These are phyloP conservation scores for Cecidostiba fungosa DNA, from an alignment of 2,888 invertebrate species.

Conservation along the genomic window DNA sequence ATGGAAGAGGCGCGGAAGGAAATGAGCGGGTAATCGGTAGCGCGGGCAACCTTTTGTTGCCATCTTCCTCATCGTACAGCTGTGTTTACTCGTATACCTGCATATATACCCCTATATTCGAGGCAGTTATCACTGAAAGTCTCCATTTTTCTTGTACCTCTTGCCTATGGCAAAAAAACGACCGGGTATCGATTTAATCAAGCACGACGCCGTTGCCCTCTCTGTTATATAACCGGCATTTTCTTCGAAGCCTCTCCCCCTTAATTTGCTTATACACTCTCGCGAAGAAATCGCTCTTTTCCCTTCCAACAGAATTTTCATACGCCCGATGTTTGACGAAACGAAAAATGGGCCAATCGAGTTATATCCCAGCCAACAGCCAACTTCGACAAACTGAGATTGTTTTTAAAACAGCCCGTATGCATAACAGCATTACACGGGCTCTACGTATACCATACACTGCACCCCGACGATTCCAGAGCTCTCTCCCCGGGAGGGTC, in stretches of 20 bases:
- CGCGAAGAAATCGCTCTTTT: too few species aligned
- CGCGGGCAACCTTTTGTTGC: slow-evolving; percentile 1
- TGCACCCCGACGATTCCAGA: background rate
- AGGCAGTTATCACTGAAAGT: background rate
- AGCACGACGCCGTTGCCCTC: background rate
- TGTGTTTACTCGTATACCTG: background rate
- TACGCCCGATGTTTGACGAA: background rate
- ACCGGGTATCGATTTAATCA: background rate
- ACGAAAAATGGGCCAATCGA: background rate
- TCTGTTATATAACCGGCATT: too few species aligned
- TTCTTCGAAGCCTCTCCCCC: too few species aligned
- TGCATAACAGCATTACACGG: too few species aligned
- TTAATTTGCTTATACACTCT: too few species aligned
- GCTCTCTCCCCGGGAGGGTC: background rate
- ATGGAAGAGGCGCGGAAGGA: slow-evolving; percentile 29
- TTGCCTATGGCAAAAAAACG: background rate
- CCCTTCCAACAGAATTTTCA: too few species aligned
- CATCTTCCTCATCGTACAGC: background rate
- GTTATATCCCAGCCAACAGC: background rate
- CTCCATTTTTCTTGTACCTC: background rate
- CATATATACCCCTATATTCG: background rate
- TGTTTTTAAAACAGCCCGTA: background rate
- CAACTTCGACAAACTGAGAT: background rate
- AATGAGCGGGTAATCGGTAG: slow-evolving; percentile 29
- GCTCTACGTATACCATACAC: background rate